These are phyloP conservation scores for Lasioglossum zephyrum DNA, from an alignment of 2,888 invertebrate species.

Conservation along the genomic window DNA sequence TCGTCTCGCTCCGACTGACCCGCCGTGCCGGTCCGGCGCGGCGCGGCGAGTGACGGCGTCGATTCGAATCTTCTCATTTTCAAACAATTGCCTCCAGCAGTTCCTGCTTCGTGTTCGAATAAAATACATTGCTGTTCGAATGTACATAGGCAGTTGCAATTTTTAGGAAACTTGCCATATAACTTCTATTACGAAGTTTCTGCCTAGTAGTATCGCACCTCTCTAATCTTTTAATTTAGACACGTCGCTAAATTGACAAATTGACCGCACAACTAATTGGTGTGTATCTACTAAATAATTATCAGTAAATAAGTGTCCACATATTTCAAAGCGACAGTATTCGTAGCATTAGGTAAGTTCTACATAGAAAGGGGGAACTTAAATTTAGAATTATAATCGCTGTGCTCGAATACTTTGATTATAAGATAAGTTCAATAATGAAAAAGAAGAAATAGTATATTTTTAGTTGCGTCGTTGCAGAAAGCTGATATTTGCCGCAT, in stretches of 20 bases:
- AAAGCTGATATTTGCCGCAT: not conserved
- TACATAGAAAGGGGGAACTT: not conserved
- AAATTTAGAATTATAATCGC: not conserved
- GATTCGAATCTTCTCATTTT: constrained; percentile 9
- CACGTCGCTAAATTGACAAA: not conserved
- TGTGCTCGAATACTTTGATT: not conserved
- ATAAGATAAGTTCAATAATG: not conserved
- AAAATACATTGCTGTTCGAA: not conserved
- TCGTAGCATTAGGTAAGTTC: not conserved
- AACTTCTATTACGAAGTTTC: not conserved
- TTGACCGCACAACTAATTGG: not conserved
- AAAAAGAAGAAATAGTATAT: not conserved
- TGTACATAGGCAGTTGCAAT: not conserved
- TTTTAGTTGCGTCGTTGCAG: not conserved
- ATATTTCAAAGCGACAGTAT: not conserved
- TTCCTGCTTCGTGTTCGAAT: not conserved
- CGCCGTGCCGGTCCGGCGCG: not conserved
- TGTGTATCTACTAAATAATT: not conserved
- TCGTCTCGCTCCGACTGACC: constrained; percentile 20
- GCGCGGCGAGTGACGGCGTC: constrained; percentile 39
- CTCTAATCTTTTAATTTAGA: not conserved
- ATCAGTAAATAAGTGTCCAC: not conserved
- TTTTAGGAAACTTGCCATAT: not conserved
- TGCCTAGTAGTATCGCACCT: not conserved
- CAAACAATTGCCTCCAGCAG: constrained; percentile 1